These are phyloP conservation scores for Cepaea nemoralis DNA, from an alignment of 1,140 invertebrate species.

Conservation along the genomic window DNA sequence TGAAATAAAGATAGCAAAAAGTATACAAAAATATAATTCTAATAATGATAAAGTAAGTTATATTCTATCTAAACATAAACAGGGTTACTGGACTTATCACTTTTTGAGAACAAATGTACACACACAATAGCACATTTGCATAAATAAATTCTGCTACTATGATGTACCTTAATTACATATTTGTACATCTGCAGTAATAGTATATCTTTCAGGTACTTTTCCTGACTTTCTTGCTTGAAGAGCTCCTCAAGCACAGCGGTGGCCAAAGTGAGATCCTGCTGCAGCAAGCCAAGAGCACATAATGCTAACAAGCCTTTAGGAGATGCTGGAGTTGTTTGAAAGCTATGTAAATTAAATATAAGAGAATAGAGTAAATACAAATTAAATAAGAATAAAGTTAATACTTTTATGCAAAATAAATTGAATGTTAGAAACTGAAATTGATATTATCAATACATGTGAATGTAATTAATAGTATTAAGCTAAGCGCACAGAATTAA, in stretches of 20 bases:
- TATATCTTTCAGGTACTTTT: conserved; percentile 40
- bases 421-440: too few relatives aligned
- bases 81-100: too few relatives aligned
- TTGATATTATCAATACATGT: background rate
- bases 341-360: conserved; percentile 50
- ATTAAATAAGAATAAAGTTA: background rate
- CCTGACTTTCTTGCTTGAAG: conserved; percentile 38
- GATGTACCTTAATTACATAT: conserved; percentile 27
- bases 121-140: too few relatives aligned
- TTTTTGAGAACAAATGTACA: too few relatives aligned
- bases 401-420: background rate
- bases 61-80: too few relatives aligned
- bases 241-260: conserved; percentile 79
- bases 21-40: too few relatives aligned
- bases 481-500: too few relatives aligned
- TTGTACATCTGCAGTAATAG: conserved; percentile 39
- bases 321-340: conserved; percentile 76
- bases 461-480: too few relatives aligned
- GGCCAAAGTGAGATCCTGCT: conserved; percentile 77
- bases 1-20: too few relatives aligned
- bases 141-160: background rate
- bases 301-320: conserved; percentile 79
- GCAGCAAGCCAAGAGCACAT: conserved; percentile 79
- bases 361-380: background rate
- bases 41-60: too few relatives aligned